Evolutionary conservation across 2,113 vertebrate genomes (phyloP).

Genomic region (Rhinichthys klamathensis): DNA sequence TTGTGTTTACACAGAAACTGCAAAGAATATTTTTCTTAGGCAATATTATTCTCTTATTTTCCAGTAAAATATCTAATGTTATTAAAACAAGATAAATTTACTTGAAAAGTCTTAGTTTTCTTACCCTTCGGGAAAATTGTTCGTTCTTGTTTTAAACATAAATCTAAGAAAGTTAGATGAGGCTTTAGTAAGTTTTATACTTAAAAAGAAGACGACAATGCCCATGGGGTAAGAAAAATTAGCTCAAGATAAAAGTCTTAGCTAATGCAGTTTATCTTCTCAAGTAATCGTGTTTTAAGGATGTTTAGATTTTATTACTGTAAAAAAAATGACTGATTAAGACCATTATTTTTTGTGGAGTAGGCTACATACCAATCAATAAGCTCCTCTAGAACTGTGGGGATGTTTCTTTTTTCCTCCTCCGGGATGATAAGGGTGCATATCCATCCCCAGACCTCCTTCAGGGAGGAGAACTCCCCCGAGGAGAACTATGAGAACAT

Average conservation of each 20-base stretch:
- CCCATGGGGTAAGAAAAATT: neutral
- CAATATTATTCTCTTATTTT: neutral
- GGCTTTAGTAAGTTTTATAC: neutral
- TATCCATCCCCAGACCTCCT: slow-evolving; percentile 35
- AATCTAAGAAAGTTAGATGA: slow-evolving; percentile 2
- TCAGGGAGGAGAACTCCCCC: slow-evolving; percentile 22
- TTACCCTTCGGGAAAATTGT: neutral
- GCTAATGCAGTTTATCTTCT: neutral
- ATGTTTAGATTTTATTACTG: neutral
- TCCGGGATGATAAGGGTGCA: slow-evolving; percentile 13
- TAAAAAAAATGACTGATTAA: neutral
- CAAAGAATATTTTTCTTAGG: neutral
- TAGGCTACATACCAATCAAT: neutral
- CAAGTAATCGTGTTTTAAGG: slow-evolving; percentile 1
- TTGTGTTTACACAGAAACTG: slow-evolving; percentile 31
- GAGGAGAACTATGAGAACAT: slow-evolving; percentile 16
- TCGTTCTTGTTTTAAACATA: neutral
- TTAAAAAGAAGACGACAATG: neutral
- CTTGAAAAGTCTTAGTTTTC: neutral
- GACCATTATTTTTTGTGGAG: neutral
- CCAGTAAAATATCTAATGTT: slow-evolving; percentile 7
- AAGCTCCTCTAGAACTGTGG: neutral
- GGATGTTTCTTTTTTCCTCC: neutral
- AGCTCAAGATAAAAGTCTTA: neutral
- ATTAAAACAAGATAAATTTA: neutral